phyloP scores from a whole-genome alignment of 2,797 vertebrate genomes.

The Alosa sapidissima region DNA sequence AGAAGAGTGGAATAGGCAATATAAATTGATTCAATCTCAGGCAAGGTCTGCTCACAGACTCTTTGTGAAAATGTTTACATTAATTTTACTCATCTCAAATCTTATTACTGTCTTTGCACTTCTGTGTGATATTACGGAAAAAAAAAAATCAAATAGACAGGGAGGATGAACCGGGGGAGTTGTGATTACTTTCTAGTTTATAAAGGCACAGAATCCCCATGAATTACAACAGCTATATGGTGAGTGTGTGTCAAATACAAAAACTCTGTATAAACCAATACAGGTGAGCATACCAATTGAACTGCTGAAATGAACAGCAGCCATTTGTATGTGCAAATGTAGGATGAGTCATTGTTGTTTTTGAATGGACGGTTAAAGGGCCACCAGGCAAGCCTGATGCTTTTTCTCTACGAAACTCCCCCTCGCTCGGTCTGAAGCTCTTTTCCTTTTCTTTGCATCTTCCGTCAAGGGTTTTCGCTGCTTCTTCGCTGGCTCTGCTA shows the following conservation, averaged over 20 bases:
- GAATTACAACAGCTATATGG: constrained; percentile 38
- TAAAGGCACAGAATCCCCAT: constrained; percentile 26
- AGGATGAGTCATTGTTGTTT: too few species aligned
- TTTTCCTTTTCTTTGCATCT: too few species aligned
- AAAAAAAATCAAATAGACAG: constrained; percentile 41
- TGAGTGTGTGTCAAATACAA: neutral
- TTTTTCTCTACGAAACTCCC: too few species aligned
- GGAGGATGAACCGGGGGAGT: constrained; percentile 38
- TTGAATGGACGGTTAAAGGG: neutral
- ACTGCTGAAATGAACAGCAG: neutral
- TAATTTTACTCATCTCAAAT: constrained; percentile 44
- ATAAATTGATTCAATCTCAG: constrained; percentile 47
- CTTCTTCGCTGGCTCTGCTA: too few species aligned
- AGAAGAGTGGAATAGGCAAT: constrained; percentile 40
- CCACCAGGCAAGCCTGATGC: too few species aligned
- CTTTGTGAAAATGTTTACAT: constrained; percentile 43
- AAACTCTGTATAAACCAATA: neutral
- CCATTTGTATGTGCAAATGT: neutral
- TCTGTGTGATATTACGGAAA: constrained; percentile 38
- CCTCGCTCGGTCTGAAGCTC: too few species aligned
- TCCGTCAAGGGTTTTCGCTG: too few species aligned
- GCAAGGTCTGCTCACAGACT: constrained; percentile 36
- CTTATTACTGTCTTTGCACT: constrained; percentile 42
- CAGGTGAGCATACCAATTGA: too few species aligned
- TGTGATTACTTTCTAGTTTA: constrained; percentile 47